Evolutionary conservation across 1,140 invertebrate species (phyloP).

Genomic region (Tetramorium simillimum): DNA sequence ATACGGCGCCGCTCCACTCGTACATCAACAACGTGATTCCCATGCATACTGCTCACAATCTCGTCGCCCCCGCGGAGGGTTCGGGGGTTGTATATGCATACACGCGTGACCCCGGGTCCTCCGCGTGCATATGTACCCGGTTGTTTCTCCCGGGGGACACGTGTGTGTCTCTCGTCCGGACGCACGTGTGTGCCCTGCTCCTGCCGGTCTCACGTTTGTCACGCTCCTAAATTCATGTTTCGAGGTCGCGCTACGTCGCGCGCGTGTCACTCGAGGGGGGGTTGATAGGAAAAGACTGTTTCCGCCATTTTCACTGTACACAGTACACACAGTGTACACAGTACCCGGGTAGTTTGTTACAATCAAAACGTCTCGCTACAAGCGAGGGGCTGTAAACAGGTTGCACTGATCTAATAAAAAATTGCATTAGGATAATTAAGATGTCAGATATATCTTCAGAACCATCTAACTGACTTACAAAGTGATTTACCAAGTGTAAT

Average conservation of each 20-base stretch:
- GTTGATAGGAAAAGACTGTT: neutral
- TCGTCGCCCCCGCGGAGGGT: neutral
- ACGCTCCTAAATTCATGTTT: slow-evolving; percentile 33
- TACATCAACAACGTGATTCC: slow-evolving; percentile 83
- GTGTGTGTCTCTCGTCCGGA: slow-evolving; percentile 18
- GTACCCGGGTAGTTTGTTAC: neutral
- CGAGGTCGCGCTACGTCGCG: slow-evolving; percentile 48
- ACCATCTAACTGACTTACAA: neutral
- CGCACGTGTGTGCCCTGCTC: slow-evolving; percentile 3
- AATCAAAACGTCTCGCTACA: neutral
- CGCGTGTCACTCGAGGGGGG: slow-evolving; percentile 2
- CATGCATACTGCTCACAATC: slow-evolving; percentile 78
- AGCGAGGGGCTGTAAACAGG: no score
- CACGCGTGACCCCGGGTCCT: slow-evolving; percentile 31
- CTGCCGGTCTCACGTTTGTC: neutral
- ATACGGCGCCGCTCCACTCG: slow-evolving; percentile 74
- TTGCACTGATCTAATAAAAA: neutral
- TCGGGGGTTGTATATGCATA: slow-evolving; percentile 37
- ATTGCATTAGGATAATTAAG: neutral
- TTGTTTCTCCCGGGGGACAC: slow-evolving; percentile 13
- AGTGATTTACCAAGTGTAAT: neutral
- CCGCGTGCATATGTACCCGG: slow-evolving; percentile 25
- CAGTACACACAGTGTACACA: neutral
- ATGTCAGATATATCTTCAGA: neutral
- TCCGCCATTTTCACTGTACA: neutral